A percentile compares a stretch with the other conserved stretches of the same genome.
Evolutionary conservation across 2,888 invertebrate genomes (phyloP).

Genomic region (Scaptomyza tumidula): DNA sequence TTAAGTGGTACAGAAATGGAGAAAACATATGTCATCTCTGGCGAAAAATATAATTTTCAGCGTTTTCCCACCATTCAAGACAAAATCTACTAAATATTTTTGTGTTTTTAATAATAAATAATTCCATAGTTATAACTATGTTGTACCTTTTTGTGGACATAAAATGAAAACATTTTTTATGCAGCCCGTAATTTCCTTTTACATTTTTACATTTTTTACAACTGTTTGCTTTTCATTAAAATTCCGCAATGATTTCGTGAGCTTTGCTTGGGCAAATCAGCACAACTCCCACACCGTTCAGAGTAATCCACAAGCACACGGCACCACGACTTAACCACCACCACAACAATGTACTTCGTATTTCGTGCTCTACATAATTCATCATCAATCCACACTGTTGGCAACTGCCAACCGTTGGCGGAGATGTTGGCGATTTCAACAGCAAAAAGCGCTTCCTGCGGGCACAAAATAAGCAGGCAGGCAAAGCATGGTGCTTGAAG

Average conservation of each 20-base stretch:
- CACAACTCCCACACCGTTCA: conserved; percentile 68
- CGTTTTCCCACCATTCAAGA: too few relatives aligned
- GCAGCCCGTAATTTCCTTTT: conserved; percentile 37
- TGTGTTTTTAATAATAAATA: too few relatives aligned
- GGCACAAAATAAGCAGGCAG: conserved; percentile 42
- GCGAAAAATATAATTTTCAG: too few relatives aligned
- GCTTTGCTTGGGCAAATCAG: conserved; percentile 64
- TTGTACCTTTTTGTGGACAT: conserved; percentile 3
- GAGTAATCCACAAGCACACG: not conserved
- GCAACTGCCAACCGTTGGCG: conserved; percentile 46
- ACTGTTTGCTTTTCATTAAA: conserved; percentile 70
- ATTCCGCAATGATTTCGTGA: conserved; percentile 70
- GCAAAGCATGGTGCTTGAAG: conserved; percentile 2
- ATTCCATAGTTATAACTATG: not conserved
- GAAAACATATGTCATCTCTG: too few relatives aligned
- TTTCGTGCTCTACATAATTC: conserved; percentile 84
- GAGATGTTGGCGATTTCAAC: conserved; percentile 44
- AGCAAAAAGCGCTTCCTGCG: conserved; percentile 56
- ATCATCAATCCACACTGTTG: conserved; percentile 78
- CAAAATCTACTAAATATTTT: too few relatives aligned
- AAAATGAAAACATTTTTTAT: conserved; percentile 32
- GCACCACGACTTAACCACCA: conserved; percentile 26
- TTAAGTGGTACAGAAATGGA: too few relatives aligned
- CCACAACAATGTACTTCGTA: conserved; percentile 59
- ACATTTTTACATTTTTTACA: conserved; percentile 34